phyloP scores from a whole-genome alignment of 1,140 invertebrate genomes.

The Cylas formicarius region DNA sequence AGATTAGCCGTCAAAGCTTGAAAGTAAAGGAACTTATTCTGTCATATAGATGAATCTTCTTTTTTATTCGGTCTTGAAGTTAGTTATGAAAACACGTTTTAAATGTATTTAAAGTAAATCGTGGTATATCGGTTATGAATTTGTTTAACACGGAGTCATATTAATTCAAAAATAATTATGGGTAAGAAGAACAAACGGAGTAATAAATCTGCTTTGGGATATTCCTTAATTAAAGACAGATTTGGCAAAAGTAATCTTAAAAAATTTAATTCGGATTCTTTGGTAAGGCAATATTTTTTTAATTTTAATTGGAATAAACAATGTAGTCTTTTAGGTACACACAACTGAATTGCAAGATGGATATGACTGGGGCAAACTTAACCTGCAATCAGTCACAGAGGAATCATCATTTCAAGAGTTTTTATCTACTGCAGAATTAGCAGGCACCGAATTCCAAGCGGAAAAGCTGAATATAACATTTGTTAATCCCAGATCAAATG shows the following conservation, averaged over 20 bases:
- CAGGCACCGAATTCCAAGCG: conserved; percentile 85
- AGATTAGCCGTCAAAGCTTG: no score
- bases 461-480: conserved; percentile 85
- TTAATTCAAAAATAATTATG: conserved; percentile 45
- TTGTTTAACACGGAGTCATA: no score
- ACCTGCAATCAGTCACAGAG: conserved; percentile 91
- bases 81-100: no score
- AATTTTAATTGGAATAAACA: conserved; percentile 14
- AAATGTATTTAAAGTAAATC: no score
- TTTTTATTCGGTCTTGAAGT: no score
- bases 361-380: conserved; percentile 81
- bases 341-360: conserved; percentile 83
- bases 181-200: conserved; percentile 54
- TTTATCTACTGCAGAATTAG: conserved; percentile 85
- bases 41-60: no score
- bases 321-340: conserved; percentile 59
- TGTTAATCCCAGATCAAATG: conserved; percentile 53
- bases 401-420: conserved; percentile 95
- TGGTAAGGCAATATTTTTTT: conserved; percentile 43
- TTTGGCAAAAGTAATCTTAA: conserved; percentile 53
- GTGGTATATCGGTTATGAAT: no score
- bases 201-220: conserved; percentile 52
- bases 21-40: no score
- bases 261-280: conserved; percentile 54
- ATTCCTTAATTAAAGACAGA: conserved; percentile 68